Evolutionary conservation across 2,888 invertebrate species (phyloP).

Genomic region (Lepidocyrtoides sp.): DNA sequence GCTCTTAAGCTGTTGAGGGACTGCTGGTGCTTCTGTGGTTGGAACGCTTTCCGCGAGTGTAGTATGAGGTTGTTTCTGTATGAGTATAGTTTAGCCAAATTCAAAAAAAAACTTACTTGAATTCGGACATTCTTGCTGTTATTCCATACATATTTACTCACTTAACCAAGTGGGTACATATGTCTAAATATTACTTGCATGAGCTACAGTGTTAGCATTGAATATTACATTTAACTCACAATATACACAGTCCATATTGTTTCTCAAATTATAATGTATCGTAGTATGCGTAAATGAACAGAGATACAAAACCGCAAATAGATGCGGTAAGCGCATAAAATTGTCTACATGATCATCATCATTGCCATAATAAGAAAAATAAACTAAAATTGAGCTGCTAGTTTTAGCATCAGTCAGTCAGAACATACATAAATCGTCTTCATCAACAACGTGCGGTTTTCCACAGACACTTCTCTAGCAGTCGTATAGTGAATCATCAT

Average conservation of each 20-base stretch:
- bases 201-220: no score
- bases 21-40: conserved; percentile 14
- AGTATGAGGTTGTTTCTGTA: conserved; percentile 38
- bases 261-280: no score
- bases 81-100: conserved; percentile 13
- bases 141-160: no score
- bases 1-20: conserved; percentile 43
- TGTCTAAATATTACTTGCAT: no score
- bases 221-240: no score
- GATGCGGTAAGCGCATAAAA: no score
- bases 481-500: not conserved
- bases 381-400: conserved; percentile 47
- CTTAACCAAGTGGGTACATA: no score
- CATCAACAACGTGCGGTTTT: conserved; percentile 19
- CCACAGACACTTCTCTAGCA: not conserved
- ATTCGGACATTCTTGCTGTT: no score
- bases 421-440: not conserved
- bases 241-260: no score
- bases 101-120: not conserved
- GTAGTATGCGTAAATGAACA: no score
- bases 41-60: conserved; percentile 15
- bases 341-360: conserved; percentile 47
- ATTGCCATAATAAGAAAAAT: conserved; percentile 49
- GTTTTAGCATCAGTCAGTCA: conserved; percentile 4
- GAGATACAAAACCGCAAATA: no score